Evolutionary conservation across 1,140 invertebrate species (phyloP).

Genomic region (Drosophila teissieri): DNA sequence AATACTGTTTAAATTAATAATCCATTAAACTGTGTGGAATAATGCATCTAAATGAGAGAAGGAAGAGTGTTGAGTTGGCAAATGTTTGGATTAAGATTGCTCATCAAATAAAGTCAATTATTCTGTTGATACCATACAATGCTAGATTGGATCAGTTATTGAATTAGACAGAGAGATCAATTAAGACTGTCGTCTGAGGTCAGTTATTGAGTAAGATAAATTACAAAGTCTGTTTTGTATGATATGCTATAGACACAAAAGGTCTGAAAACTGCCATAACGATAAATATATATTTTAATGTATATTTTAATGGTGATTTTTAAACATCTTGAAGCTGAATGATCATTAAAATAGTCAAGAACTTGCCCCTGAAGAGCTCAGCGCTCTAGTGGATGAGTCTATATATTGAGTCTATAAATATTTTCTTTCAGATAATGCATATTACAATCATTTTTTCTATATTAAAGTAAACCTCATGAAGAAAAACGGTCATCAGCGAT

Average conservation of each 20-base stretch:
- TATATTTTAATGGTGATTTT: background rate
- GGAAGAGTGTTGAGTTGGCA: background rate
- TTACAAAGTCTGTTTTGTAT: background rate
- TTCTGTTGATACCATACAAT: background rate
- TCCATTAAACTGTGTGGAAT: background rate
- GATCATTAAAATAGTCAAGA: background rate
- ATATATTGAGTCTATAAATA: slow-evolving; percentile 5
- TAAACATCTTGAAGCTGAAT: background rate
- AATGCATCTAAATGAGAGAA: background rate
- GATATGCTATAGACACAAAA: background rate
- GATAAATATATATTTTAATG: background rate
- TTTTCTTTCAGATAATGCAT: slow-evolving; percentile 6
- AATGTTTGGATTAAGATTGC: slow-evolving; percentile 4
- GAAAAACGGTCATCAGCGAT: slow-evolving; percentile 3
- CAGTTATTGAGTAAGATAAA: slow-evolving; percentile 26
- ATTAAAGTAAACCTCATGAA: slow-evolving; percentile 1
- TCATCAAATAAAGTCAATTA: slow-evolving; percentile 1
- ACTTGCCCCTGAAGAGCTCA: slow-evolving; percentile 14
- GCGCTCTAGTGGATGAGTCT: background rate
- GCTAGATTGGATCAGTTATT: slow-evolving; percentile 11
- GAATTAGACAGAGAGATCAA: slow-evolving; percentile 16
- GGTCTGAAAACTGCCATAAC: background rate
- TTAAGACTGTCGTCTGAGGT: slow-evolving; percentile 27
- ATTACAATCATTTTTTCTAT: slow-evolving; percentile 1
- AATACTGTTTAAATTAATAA: slow-evolving; percentile 1